Base-by-base conservation (phyloP, 2,888 invertebrate species). In the Helicoverpa assulta region DNA sequence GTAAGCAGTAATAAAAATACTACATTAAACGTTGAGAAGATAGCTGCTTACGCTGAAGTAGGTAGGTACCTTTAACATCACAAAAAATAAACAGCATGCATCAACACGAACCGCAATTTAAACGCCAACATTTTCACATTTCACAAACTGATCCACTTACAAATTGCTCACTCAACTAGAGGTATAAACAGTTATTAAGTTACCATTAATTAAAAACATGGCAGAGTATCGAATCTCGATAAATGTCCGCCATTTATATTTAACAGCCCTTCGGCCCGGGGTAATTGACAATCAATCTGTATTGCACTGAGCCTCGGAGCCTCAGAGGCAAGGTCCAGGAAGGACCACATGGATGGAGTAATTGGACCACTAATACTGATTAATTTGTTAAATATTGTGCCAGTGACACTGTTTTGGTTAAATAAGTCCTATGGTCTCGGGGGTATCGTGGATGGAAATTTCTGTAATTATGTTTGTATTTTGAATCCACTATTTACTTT, bases 231-330 rank as follows among this genome's bases (percentile, higher is more conserved):
- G 70, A 75, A 76, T 67, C 55, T 64, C 79, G 82, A 88, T 85
- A 79, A 85, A 86, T 86, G 82, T 37, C 55, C 47, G 51, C 75
- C 76, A 87, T 89, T 87, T 85, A 78, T 82, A 82, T 76, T 62
- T 67, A 76, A 73, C 78, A 83, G 76, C 81, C 82, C 79, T 84
- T 80, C 72, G 70, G 50, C 19, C 70, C 58, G 63, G 63, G 82
- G 82, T 88, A 86, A 88, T 89, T 88, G 89, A 82, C 86, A 78
- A 85, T 86, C 85, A 84, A 86, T 88, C 88, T 67, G 65, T 76
- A 66, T 73, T 69, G 68, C 64, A 68, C 33, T 29, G 77, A 64
- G 67, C 55, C 58, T 57, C 57, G 18, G 26, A 26, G 26, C 26
- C 26, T 26, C 26, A 10, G 65, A 63, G 70, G 60, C 76, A 54